phyloP scores from a whole-genome alignment of 2,888 invertebrate species.

The Notocelia uddmanniana region DNA sequence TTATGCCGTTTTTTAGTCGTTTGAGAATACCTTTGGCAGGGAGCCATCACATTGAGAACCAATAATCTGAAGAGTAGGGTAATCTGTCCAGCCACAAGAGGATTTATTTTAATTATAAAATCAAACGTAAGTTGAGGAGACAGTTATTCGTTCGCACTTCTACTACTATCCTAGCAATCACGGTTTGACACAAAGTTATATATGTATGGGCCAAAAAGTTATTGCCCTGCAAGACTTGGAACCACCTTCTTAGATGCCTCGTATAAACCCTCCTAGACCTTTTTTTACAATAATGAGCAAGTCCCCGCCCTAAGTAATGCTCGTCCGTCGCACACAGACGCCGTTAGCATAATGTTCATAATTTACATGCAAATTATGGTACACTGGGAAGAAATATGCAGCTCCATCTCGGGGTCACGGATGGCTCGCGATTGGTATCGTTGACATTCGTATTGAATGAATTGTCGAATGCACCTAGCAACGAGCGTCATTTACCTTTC shows the following conservation, averaged over 20 bases:
- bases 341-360: conserved; percentile 47
- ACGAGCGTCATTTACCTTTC: neutral
- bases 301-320: conserved; percentile 39
- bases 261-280: conserved; percentile 7
- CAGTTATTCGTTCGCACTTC: no score
- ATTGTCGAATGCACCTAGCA: neutral
- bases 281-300: conserved; percentile 24
- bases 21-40: no score
- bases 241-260: conserved; percentile 20
- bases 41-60: no score
- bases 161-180: neutral
- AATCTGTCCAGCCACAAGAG: no score
- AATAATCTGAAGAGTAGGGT: no score
- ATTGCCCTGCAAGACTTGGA: neutral
- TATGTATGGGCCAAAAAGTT: neutral
- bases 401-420: conserved; percentile 9
- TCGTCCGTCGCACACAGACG: conserved; percentile 36
- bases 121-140: no score
- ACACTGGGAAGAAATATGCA: conserved; percentile 31
- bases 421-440: conserved; percentile 11
- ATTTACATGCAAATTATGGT: conserved; percentile 46
- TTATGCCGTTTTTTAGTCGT: no score
- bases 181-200: neutral
- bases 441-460: conserved; percentile 16
- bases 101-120: no score